Evolutionary conservation across 2,888 invertebrate species (phyloP).

Genomic region (Drosophila prolongata): DNA sequence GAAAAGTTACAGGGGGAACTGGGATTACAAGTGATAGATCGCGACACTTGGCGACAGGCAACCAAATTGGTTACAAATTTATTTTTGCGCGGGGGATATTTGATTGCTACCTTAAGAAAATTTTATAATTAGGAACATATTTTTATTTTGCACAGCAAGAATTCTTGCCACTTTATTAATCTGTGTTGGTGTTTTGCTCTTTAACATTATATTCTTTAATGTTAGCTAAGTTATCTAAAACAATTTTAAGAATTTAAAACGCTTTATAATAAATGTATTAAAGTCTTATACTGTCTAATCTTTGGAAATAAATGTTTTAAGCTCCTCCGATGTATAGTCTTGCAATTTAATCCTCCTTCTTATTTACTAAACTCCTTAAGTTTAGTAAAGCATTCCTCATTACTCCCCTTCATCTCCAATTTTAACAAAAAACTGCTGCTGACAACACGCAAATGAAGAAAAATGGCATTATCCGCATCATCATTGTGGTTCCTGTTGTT

Average conservation of each 20-base stretch:
- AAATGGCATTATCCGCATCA: constrained; percentile 27
- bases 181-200: no score
- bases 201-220: no score
- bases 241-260: no score
- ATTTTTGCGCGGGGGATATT: background rate
- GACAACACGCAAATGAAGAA: constrained; percentile 40
- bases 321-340: constrained; percentile 27
- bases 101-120: background rate
- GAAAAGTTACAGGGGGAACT: background rate
- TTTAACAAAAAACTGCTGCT: constrained; percentile 24
- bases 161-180: no score
- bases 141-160: background rate
- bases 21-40: constrained; percentile 29
- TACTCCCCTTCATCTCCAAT: constrained; percentile 36
- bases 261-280: no score
- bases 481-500: constrained; percentile 23
- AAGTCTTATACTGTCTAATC: background rate
- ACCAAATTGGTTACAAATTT: constrained; percentile 25
- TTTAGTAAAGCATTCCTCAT: constrained; percentile 6
- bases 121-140: no score
- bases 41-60: constrained; percentile 33
- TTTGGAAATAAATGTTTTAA: background rate
- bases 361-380: constrained; percentile 19
- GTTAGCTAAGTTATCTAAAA: no score
- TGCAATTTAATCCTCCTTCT: constrained; percentile 67